phyloP scores from a whole-genome alignment of 1,140 invertebrate species.

The Drusus annulatus region DNA sequence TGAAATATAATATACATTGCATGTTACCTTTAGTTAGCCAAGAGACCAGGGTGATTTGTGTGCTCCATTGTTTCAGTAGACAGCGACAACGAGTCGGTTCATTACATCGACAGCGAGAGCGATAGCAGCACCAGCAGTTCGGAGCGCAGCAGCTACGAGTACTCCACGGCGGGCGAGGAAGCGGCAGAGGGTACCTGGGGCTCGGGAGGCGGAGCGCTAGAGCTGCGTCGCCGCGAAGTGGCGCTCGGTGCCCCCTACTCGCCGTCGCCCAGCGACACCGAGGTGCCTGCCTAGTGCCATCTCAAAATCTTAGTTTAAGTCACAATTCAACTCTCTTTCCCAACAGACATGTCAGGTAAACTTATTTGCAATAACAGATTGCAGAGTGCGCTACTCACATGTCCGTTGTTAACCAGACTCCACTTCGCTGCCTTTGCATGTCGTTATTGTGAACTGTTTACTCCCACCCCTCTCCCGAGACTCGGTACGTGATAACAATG shows the following conservation, averaged over 20 bases:
- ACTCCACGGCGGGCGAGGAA: constrained; percentile 50
- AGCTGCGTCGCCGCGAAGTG: constrained; percentile 53
- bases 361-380: constrained; percentile 41
- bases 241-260: constrained; percentile 46
- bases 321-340: neutral
- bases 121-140: neutral
- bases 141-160: constrained; percentile 17
- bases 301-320: constrained; percentile 14
- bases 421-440: neutral
- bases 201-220: constrained; percentile 50
- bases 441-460: neutral
- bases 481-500: neutral
- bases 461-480: neutral
- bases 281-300: constrained; percentile 44
- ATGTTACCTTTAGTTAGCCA: no score
- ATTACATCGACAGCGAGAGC: neutral
- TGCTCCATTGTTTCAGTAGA: constrained; percentile 2
- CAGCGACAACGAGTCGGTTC: neutral
- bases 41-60: neutral
- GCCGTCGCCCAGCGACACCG: constrained; percentile 53
- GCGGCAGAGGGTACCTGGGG: constrained; percentile 50
- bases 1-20: neutral
- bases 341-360: constrained; percentile 21
- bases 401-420: constrained; percentile 49
- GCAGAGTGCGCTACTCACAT: constrained; percentile 53